These are phyloP conservation scores for Mastomys coucha DNA, from an alignment of 2,113 vertebrate species.

Conservation along the genomic window DNA sequence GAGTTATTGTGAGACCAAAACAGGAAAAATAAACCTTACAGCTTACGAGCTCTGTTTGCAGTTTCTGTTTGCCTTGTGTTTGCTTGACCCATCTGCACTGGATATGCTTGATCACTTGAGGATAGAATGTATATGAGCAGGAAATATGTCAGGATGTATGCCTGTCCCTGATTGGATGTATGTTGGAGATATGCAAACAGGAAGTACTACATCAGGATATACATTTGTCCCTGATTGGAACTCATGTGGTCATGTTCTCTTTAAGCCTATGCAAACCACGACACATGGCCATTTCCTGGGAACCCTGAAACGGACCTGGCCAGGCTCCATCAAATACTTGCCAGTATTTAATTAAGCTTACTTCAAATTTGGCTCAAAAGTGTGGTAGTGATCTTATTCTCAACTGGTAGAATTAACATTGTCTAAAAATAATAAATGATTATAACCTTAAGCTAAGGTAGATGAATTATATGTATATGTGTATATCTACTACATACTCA, in stretches of 20 bases:
- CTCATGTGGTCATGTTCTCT: neutral
- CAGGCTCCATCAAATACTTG: neutral
- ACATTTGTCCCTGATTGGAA: neutral
- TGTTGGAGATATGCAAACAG: neutral
- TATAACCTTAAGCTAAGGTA: neutral
- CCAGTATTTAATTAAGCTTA: neutral
- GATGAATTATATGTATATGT: too few species aligned
- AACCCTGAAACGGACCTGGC: neutral
- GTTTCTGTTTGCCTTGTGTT: neutral
- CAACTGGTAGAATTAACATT: neutral
- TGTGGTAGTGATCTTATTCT: neutral
- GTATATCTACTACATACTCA: neutral
- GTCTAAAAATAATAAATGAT: neutral
- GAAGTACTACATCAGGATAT: neutral
- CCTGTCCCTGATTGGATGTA: neutral
- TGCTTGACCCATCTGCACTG: neutral
- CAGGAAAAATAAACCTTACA: neutral
- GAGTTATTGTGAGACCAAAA: neutral
- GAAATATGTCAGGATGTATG: neutral
- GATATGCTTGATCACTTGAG: neutral
- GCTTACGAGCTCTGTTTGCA: neutral
- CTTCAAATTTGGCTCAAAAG: neutral
- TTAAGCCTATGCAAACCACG: neutral
- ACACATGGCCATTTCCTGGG: neutral
- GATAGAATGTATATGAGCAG: accelerated